Evolutionary conservation across 2,797 vertebrate species (phyloP).

Genomic region (Australoheros facetus): DNA sequence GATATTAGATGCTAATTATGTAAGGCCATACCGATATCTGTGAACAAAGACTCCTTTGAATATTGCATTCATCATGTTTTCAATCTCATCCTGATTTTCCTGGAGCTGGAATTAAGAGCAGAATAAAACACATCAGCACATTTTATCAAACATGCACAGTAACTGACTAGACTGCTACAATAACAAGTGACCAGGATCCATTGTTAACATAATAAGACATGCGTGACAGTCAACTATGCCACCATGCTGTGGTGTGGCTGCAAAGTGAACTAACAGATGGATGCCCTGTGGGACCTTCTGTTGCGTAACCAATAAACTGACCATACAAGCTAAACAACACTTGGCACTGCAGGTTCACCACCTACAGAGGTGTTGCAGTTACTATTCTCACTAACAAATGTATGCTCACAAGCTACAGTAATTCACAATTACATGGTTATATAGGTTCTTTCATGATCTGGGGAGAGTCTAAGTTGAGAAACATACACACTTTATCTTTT

Average conservation of each 20-base stretch:
- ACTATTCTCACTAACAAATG: neutral
- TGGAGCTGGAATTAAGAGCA: conserved; percentile 88
- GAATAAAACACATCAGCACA: neutral
- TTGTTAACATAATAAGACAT: conserved; percentile 45
- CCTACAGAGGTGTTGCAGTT: conserved; percentile 29
- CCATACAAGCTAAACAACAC: conserved; percentile 44
- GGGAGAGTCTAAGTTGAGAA: neutral
- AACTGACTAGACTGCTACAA: neutral
- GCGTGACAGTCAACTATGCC: conserved; percentile 46
- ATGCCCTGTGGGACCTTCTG: conserved; percentile 56
- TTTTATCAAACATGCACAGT: conserved; percentile 4
- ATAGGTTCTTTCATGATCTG: neutral
- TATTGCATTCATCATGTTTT: conserved; percentile 99
- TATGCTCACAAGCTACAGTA: neutral
- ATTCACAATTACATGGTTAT: neutral
- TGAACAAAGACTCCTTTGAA: conserved; percentile 99
- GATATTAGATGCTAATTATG: neutral
- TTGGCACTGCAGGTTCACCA: conserved; percentile 15
- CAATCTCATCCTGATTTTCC: conserved; percentile 99
- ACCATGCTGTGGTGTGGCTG: conserved; percentile 47
- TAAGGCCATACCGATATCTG: conserved; percentile 90
- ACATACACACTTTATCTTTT: neutral
- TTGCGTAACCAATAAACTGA: conserved; percentile 59
- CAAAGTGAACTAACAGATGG: conserved; percentile 67
- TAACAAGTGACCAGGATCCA: conserved; percentile 24